Conservation (phyloP, 2,113 vertebrate species). For the Ciconia stormi region DNA sequence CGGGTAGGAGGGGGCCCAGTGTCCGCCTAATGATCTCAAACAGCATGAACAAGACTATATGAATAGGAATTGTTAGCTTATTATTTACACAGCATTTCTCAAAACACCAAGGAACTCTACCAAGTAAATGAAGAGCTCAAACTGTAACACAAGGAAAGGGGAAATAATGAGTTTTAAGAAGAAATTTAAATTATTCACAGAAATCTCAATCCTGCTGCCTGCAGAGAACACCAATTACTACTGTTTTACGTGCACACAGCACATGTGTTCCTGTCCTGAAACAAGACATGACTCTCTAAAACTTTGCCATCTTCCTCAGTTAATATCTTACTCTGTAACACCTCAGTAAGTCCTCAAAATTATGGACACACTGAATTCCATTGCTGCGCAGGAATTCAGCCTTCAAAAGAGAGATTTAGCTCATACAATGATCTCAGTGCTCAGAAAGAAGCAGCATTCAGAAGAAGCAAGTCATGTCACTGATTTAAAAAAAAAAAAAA, state of each 20-base stretch:
- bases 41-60: conserved; percentile 17
- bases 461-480: background rate
- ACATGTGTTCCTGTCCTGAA: background rate
- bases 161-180: background rate
- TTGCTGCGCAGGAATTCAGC: background rate
- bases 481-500: background rate
- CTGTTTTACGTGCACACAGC: background rate
- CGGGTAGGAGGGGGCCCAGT: background rate
- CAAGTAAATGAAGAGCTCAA: background rate
- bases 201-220: background rate
- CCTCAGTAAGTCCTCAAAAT: background rate
- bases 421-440: background rate
- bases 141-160: background rate
- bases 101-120: background rate
- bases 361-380: background rate
- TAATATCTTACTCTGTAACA: background rate
- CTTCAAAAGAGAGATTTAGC: background rate
- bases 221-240: background rate
- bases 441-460: background rate
- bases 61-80: conserved; percentile 4
- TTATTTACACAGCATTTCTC: conserved; percentile 43
- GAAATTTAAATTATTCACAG: background rate
- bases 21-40: background rate
- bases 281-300: background rate
- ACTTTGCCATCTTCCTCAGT: background rate